Base-by-base conservation (phyloP, 2,888 invertebrate species). In the Tridacna crocea region DNA sequence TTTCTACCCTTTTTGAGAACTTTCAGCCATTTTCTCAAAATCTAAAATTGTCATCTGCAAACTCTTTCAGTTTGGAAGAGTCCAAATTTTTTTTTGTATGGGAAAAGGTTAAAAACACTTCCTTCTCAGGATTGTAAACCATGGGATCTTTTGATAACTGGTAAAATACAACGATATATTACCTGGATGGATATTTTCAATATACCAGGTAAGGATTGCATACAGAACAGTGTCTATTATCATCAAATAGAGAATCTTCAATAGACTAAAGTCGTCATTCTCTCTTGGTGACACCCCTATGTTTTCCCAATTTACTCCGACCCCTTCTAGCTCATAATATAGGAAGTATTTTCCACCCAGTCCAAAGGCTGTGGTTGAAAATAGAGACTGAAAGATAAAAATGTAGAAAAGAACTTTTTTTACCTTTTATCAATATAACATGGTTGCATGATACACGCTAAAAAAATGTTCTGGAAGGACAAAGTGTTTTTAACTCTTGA, bases 261-360 rank as follows among this genome's bases (percentile, higher is more conserved):
- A 84, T 63, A 94, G 86, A 81, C 88, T 93, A 86, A 91, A 94
- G 72, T 89, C 79, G 83, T 94, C 94, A 73, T 90, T 90, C 83
- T 94, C 93, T 46, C 91, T 89, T 0, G 94, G 93, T 12, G 93
- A 92, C 60, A 88, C 82, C 58, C 84, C 80, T 27, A 94, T 82
- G 84, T 93, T 93, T 80, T 83, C 70, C 93, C 93, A 94, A 87
- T 92, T 93, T 6, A 93, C 92, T 36, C 93, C 93, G 19, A 91
- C 86, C 0, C 93, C 95, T 81, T 94, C 94, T 88, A 95, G 94
- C 90, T 95, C 95, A 85, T 95, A 95, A 89, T 93, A 95, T 19
- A 95, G 94, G 87, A 95, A 94, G 83, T 95, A 95, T 87, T 94
- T 95, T 68, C 94, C 92, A n/a, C 94, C 95, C 60, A 95, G 93